Evolutionary conservation across 2,888 invertebrate species (phyloP).

Genomic region (Meiosimyza decipiens): DNA sequence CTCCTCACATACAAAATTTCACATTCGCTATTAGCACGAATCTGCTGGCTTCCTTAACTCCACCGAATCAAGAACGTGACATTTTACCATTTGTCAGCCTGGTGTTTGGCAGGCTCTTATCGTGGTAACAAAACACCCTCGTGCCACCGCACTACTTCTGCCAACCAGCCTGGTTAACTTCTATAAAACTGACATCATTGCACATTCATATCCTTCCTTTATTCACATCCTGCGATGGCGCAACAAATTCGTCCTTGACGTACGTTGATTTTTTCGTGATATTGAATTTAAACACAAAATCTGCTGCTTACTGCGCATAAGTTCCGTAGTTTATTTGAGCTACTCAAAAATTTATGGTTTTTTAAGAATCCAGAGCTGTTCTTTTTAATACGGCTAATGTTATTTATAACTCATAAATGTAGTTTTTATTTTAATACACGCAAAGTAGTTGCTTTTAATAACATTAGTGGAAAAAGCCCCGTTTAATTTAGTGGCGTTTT

Average conservation of each 20-base stretch:
- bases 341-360: background rate
- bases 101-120: slow-evolving; percentile 20
- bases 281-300: background rate
- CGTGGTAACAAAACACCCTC: background rate
- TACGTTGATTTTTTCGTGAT: background rate
- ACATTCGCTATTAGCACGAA: too few relatives aligned
- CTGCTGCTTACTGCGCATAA: background rate
- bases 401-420: too few relatives aligned
- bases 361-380: background rate
- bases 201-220: background rate
- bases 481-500: too few relatives aligned
- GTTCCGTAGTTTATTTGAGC: too few relatives aligned
- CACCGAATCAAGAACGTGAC: slow-evolving; percentile 12
- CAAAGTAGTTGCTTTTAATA: too few relatives aligned
- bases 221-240: background rate
- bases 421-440: too few relatives aligned
- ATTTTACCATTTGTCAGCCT: slow-evolving; percentile 26
- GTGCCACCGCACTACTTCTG: too few relatives aligned
- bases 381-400: too few relatives aligned
- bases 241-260: slow-evolving; percentile 22
- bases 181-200: slow-evolving; percentile 14
- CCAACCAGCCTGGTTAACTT: too few relatives aligned
- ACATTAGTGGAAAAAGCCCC: too few relatives aligned
- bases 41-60: background rate
- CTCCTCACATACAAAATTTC: too few relatives aligned